Percentiles rank a stretch among this genome's conserved stretches.
phyloP scores from a whole-genome alignment of 2,113 vertebrate genomes.

The Dromaius novaehollandiae region DNA sequence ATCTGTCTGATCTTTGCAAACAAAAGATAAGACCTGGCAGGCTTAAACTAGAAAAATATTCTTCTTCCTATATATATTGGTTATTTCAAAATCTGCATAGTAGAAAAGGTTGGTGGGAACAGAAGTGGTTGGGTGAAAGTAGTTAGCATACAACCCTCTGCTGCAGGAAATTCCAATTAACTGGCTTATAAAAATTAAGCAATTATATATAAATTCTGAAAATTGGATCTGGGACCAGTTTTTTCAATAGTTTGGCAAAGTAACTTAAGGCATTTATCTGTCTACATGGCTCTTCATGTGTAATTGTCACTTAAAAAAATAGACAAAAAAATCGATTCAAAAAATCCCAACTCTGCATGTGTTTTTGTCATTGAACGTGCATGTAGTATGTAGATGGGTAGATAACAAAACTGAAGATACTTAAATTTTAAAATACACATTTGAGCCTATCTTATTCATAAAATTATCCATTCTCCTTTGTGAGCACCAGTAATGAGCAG shows the following conservation, averaged over 20 bases:
- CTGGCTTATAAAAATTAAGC: conserved; percentile 30
- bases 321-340: too few species aligned
- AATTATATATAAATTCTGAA: neutral
- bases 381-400: neutral
- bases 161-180: conserved; percentile 2
- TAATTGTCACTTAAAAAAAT: neutral
- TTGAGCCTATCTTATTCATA: neutral
- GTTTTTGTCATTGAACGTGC: neutral
- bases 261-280: neutral
- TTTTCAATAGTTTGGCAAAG: neutral
- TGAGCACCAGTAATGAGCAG: too few species aligned
- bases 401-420: neutral
- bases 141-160: conserved; percentile 28
- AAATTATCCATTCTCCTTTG: too few species aligned
- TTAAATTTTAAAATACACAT: neutral
- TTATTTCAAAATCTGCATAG: conserved; percentile 43
- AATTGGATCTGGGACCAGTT: neutral
- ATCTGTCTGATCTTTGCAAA: conserved; percentile 28
- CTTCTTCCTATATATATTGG: conserved; percentile 40
- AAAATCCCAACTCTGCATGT: rapidly evolving
- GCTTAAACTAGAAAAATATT: conserved; percentile 31
- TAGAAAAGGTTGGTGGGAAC: conserved; percentile 31
- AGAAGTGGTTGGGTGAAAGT: conserved; percentile 51
- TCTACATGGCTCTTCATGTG: neutral
- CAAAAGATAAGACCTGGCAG: conserved; percentile 44